Percentiles rank a stretch among this genome's conserved stretches.
These are phyloP conservation scores for Oryzias sinensis DNA, from an alignment of 2,797 vertebrate genomes.

Conservation along the genomic window DNA sequence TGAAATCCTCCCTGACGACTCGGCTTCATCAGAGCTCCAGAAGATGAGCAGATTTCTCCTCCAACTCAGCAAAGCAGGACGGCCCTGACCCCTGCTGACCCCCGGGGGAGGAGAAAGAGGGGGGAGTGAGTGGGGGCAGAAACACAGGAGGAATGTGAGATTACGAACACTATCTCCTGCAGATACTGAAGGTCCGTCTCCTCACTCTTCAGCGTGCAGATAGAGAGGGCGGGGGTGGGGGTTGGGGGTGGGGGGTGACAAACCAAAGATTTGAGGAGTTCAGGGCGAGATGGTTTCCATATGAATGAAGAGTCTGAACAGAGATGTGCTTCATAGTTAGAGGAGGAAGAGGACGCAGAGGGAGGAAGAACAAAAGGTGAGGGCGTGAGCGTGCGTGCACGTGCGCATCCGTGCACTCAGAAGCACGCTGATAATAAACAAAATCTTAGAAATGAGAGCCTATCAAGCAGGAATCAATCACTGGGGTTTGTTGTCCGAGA, in stretches of 20 bases:
- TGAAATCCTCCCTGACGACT: no score
- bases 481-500: constrained; percentile 92
- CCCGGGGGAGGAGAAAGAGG: constrained; percentile 35
- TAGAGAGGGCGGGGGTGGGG: constrained; percentile 34
- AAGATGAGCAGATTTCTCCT: constrained; percentile 39
- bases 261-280: constrained; percentile 27
- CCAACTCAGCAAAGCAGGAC: constrained; percentile 26
- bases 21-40: constrained; percentile 1
- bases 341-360: constrained; percentile 35
- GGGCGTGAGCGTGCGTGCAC: constrained; percentile 19
- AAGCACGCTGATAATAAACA: constrained; percentile 95
- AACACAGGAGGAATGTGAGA: constrained; percentile 74
- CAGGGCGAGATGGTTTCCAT: constrained; percentile 44
- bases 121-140: constrained; percentile 59
- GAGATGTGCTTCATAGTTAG: constrained; percentile 31
- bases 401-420: constrained; percentile 60
- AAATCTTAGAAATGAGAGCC: constrained; percentile 90
- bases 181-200: constrained; percentile 77
- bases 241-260: constrained; percentile 30
- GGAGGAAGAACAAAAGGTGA: constrained; percentile 62
- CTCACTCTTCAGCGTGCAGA: constrained; percentile 70
- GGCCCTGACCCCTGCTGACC: constrained; percentile 69
- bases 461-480: constrained; percentile 99
- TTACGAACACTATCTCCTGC: constrained; percentile 71
- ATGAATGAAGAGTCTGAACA: constrained; percentile 42